Conservation (phyloP, 2,113 vertebrate species). For the Mesocricetus auratus region DNA sequence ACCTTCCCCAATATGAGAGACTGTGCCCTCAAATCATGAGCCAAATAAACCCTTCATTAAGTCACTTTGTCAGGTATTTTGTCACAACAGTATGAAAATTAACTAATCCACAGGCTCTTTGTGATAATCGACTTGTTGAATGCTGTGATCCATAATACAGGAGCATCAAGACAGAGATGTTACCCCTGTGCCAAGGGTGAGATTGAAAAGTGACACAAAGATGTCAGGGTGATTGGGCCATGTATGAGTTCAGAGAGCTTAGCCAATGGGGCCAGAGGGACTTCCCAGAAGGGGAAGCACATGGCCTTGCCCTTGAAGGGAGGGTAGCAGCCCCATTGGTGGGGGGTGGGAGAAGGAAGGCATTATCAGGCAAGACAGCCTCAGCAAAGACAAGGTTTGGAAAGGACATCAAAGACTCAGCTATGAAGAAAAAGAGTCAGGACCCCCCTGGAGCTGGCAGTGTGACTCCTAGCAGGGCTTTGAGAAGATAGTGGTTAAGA, state of each 20-base stretch:
- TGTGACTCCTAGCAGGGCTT: background rate
- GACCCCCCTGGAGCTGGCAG: background rate
- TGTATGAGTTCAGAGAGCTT: background rate
- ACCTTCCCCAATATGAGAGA: background rate
- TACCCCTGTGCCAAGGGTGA: background rate
- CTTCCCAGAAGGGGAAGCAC: background rate
- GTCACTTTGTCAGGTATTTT: background rate
- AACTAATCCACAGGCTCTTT: background rate
- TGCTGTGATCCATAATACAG: background rate
- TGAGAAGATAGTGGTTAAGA: background rate
- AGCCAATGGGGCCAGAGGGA: background rate
- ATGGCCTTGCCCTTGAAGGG: constrained; percentile 22
- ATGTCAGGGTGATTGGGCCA: background rate
- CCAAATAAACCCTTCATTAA: background rate
- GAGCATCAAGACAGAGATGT: background rate
- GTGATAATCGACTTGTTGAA: background rate
- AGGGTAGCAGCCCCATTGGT: background rate
- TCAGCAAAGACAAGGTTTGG: background rate
- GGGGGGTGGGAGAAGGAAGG: background rate
- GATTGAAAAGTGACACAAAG: background rate
- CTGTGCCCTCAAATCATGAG: background rate
- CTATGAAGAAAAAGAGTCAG: background rate
- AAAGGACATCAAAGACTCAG: background rate
- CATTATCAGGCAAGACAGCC: background rate
- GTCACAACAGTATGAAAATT: background rate